Conservation (phyloP, 1,140 invertebrate genomes). For the Homarus americanus region DNA sequence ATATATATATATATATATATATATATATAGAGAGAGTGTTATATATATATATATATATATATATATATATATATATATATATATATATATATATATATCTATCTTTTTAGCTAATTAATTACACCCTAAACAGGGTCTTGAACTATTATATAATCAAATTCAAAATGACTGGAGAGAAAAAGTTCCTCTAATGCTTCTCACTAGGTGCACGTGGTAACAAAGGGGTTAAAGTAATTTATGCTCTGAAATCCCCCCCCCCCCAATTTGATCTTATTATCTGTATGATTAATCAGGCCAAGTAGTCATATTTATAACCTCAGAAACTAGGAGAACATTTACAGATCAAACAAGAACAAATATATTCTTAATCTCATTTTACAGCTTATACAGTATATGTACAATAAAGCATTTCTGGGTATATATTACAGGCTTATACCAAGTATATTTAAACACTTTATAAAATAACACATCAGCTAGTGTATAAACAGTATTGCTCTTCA, state of each 20-base stretch:
- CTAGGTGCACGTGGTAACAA: no score
- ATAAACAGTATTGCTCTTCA: slow-evolving; percentile 70
- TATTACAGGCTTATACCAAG: slow-evolving; percentile 62
- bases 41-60: no score
- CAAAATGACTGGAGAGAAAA: no score
- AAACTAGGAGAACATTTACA: slow-evolving; percentile 27
- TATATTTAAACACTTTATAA: slow-evolving; percentile 70
- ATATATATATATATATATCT: no score
- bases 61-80: no score
- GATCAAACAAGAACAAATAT: slow-evolving; percentile 38
- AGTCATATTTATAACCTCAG: neutral
- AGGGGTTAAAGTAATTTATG: no score
- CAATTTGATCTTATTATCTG: neutral
- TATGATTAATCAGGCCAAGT: slow-evolving; percentile 7
- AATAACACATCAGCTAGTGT: slow-evolving; percentile 68
- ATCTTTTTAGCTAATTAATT: no score
- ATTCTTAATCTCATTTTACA: slow-evolving; percentile 53
- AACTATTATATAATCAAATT: neutral
- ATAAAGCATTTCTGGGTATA: slow-evolving; percentile 60
- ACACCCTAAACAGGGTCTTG: neutral
- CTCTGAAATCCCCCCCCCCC: neutral
- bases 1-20: no score
- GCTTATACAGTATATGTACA: slow-evolving; percentile 55
- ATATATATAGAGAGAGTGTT: no score
- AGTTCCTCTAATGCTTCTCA: no score